Percentiles rank a stretch among this genome's conserved stretches.
Conservation (phyloP, 2,797 vertebrate genomes). For the Pyrocephalus nanus region DNA sequence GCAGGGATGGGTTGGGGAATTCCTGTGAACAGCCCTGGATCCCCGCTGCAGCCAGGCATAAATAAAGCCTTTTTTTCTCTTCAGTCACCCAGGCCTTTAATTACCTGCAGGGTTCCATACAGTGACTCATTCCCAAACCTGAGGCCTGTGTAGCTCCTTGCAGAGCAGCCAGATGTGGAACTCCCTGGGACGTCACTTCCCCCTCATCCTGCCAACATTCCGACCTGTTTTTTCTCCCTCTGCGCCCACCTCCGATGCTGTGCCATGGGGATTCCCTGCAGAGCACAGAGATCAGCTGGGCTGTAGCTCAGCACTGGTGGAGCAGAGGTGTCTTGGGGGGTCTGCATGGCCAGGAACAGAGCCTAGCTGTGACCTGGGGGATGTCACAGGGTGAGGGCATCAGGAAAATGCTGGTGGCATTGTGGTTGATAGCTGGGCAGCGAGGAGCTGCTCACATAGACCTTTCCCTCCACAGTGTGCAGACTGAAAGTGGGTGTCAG, state of each 20-base stretch:
- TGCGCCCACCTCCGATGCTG: rapidly evolving
- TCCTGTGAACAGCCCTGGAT: not conserved
- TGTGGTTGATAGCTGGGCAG: not conserved
- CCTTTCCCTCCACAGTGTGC: not conserved
- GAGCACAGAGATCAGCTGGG: not conserved
- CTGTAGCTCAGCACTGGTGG: not conserved
- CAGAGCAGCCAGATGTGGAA: not conserved
- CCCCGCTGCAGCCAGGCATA: not conserved
- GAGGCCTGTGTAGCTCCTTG: not conserved
- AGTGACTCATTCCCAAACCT: not conserved
- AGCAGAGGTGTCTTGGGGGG: too few relatives aligned
- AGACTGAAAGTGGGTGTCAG: rapidly evolving
- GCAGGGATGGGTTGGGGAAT: not conserved
- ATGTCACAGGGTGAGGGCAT: not conserved
- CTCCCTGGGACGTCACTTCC: not conserved
- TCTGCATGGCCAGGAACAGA: rapidly evolving
- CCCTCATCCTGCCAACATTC: not conserved
- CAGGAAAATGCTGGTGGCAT: not conserved
- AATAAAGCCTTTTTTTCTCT: not conserved
- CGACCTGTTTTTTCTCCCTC: rapidly evolving
- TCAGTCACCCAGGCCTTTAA: not conserved
- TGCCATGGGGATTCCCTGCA: rapidly evolving
- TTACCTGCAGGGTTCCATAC: not conserved
- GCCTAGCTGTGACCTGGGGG: not conserved
- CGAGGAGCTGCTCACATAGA: not conserved